A percentile compares a stretch with the other conserved stretches of the same genome.
These are phyloP conservation scores for Pseudomugil tenellus DNA, from an alignment of 2,797 vertebrate genomes.

Conservation along the genomic window DNA sequence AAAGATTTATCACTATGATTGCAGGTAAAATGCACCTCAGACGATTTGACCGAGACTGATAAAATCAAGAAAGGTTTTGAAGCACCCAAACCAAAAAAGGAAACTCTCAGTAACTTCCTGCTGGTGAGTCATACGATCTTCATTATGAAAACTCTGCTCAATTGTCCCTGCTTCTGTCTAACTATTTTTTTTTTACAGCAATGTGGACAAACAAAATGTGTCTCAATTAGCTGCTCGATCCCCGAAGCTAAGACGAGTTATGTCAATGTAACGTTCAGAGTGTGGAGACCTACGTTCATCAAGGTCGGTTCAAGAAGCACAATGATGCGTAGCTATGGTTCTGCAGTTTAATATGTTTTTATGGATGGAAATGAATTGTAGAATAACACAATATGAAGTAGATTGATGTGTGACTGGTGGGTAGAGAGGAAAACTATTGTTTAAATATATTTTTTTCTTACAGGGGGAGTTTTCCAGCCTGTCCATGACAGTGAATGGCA, in stretches of 20 bases:
- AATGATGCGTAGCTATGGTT: not conserved
- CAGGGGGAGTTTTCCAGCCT: conserved; percentile 89
- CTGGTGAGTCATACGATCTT: conserved; percentile 73
- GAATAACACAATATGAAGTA: not conserved
- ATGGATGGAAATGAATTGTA: not conserved
- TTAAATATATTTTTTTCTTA: conserved; percentile 24
- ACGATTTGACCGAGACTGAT: conserved; percentile 75
- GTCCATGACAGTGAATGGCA: conserved; percentile 83
- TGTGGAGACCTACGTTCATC: conserved; percentile 95
- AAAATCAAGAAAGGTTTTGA: conserved; percentile 62
- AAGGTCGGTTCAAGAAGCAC: conserved; percentile 77
- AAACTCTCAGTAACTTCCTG: conserved; percentile 80
- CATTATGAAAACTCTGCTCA: not conserved
- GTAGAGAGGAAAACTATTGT: not conserved
- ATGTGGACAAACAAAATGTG: conserved; percentile 81
- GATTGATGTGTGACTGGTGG: not conserved
- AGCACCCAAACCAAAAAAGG: conserved; percentile 73
- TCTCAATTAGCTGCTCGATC: conserved; percentile 84
- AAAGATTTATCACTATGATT: conserved; percentile 1
- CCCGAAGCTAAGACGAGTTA: conserved; percentile 79
- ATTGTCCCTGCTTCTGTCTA: not conserved
- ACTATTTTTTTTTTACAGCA: conserved; percentile 76
- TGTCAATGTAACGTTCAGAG: conserved; percentile 88
- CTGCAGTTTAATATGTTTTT: not conserved
- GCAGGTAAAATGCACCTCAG: conserved; percentile 82